Conservation (phyloP, 2,797 vertebrate genomes). For the Thamnophis elegans region DNA sequence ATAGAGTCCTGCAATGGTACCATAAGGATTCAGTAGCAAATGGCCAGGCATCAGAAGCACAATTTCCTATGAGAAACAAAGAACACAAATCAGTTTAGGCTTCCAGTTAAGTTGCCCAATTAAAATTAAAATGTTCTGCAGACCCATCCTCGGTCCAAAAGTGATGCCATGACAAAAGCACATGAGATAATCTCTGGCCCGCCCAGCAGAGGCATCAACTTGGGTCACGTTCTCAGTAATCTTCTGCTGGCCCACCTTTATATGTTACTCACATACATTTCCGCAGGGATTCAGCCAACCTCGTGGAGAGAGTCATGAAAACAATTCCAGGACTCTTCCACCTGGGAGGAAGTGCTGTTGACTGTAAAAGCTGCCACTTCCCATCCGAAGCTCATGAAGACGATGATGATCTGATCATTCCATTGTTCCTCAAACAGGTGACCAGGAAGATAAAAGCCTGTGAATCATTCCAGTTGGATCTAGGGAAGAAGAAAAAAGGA, state of each 20-base stretch:
- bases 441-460: slow-evolving; percentile 1
- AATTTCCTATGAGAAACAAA: background rate
- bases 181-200: background rate
- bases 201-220: background rate
- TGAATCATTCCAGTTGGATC: rapidly evolving
- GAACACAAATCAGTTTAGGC: background rate
- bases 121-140: background rate
- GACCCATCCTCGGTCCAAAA: background rate
- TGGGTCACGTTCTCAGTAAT: slow-evolving; percentile 47
- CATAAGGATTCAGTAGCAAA: background rate
- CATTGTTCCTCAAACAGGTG: slow-evolving; percentile 41
- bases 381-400: background rate
- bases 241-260: background rate
- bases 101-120: background rate
- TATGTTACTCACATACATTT: slow-evolving; percentile 3
- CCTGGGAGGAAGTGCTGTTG: background rate
- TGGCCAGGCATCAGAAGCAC: background rate
- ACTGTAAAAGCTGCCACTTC: slow-evolving; percentile 14
- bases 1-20: background rate
- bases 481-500: background rate
- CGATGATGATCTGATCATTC: background rate
- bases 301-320: background rate
- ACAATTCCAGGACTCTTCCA: background rate
- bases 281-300: background rate
- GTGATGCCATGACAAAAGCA: background rate